phyloP scores from a whole-genome alignment of 1,140 invertebrate species.

The Wasmannia auropunctata region DNA sequence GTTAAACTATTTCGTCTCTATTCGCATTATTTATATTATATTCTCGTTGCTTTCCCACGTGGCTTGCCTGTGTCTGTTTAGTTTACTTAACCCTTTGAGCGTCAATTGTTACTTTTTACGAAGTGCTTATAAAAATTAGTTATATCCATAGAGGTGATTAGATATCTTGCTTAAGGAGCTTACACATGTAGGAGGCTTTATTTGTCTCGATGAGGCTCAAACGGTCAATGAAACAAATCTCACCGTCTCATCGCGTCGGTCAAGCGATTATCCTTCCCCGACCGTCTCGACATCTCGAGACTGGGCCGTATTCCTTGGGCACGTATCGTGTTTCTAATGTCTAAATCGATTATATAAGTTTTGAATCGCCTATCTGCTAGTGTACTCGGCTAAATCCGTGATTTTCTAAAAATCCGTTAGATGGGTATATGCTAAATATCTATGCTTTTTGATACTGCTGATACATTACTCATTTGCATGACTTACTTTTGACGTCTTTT shows the following conservation, averaged over 20 bases:
- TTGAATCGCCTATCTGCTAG: slow-evolving; percentile 55
- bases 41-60: not conserved
- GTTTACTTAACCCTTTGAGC: slow-evolving; percentile 15
- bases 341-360: slow-evolving; percentile 68
- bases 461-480: slow-evolving; percentile 31
- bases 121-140: slow-evolving; percentile 48
- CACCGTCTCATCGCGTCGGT: not conserved
- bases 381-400: slow-evolving; percentile 52
- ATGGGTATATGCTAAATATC: slow-evolving; percentile 42
- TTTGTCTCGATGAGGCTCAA: slow-evolving; percentile 33
- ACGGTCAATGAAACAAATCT: not conserved
- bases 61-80: not conserved
- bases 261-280: not conserved
- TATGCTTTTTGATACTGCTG: slow-evolving; percentile 48
- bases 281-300: slow-evolving; percentile 10
- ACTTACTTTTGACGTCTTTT: slow-evolving; percentile 24
- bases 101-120: not conserved
- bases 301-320: slow-evolving; percentile 72
- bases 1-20: not conserved
- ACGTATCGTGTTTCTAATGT: slow-evolving; percentile 43
- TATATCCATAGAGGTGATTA: slow-evolving; percentile 25
- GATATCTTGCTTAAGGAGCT: slow-evolving; percentile 15
- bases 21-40: not conserved
- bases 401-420: slow-evolving; percentile 48
- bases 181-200: slow-evolving; percentile 9